These are phyloP conservation scores for Lepidostoma basale DNA, from an alignment of 1,140 invertebrate genomes.

Conservation along the genomic window DNA sequence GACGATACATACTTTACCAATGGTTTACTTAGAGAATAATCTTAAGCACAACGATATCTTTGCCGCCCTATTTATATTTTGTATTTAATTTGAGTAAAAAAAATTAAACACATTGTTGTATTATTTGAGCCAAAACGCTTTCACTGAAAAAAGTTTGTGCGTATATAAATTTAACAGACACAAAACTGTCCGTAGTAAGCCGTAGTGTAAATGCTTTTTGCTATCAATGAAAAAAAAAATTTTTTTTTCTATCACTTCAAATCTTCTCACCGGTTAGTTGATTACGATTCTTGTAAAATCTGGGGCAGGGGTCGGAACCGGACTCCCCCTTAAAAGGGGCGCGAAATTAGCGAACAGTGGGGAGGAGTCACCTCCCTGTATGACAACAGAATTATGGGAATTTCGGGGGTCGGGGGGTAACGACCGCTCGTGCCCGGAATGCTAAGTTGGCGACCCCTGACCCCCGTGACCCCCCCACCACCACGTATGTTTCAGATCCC, in stretches of 20 bases:
- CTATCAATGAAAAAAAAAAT: background rate
- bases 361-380: background rate
- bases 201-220: too few relatives aligned
- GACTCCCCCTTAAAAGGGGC: background rate
- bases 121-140: too few relatives aligned
- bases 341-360: constrained; percentile 14
- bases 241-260: background rate
- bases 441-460: constrained; percentile 8
- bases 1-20: too few relatives aligned
- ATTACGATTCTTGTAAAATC: background rate
- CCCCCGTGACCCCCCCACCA: background rate
- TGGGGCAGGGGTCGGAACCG: background rate
- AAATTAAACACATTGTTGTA: too few relatives aligned
- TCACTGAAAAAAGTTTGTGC: too few relatives aligned
- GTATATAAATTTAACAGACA: too few relatives aligned
- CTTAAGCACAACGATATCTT: too few relatives aligned
- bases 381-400: constrained; percentile 26
- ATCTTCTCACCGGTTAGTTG: background rate
- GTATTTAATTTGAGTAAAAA: too few relatives aligned
- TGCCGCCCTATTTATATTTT: too few relatives aligned
- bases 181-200: too few relatives aligned
- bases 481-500: constrained; percentile 1
- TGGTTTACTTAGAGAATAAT: too few relatives aligned
- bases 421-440: constrained; percentile 22
- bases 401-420: constrained; percentile 9